Evolutionary conservation across 1,140 invertebrate species (phyloP).

Genomic region (Sminthurides bifidus): DNA sequence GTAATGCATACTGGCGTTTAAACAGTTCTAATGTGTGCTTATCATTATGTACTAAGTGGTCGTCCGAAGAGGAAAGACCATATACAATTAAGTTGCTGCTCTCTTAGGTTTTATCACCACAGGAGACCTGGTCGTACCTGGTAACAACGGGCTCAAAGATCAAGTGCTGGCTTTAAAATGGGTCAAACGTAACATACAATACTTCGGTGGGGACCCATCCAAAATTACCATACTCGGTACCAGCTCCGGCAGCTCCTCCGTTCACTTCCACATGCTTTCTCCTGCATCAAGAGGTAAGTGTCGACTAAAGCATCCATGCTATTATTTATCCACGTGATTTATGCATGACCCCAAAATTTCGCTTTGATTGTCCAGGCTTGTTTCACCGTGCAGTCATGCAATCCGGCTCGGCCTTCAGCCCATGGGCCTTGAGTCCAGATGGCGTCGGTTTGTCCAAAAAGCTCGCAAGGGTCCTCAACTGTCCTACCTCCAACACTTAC

Average conservation of each 20-base stretch:
- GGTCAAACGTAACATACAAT: slow-evolving; percentile 41
- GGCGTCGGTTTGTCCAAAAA: slow-evolving; percentile 6
- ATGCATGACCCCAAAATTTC: neutral
- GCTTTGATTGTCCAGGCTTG: slow-evolving; percentile 6
- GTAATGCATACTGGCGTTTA: slow-evolving; percentile 1
- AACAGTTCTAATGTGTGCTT: neutral
- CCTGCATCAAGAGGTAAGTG: slow-evolving; percentile 27
- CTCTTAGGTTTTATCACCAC: slow-evolving; percentile 34
- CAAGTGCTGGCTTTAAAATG: too few species aligned
- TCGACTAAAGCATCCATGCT: neutral
- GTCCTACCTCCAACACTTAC: slow-evolving; percentile 9
- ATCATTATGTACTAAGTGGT: neutral
- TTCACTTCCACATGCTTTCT: slow-evolving; percentile 23
- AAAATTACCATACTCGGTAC: slow-evolving; percentile 46
- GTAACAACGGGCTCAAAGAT: slow-evolving; percentile 21
- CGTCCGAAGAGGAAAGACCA: neutral
- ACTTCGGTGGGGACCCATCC: slow-evolving; percentile 46
- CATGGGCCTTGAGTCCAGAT: slow-evolving; percentile 17
- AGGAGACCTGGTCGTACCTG: slow-evolving; percentile 34
- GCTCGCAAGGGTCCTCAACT: slow-evolving; percentile 17
- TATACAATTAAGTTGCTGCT: neutral
- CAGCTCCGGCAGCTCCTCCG: neutral
- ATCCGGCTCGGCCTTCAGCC: slow-evolving; percentile 14
- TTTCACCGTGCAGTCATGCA: slow-evolving; percentile 18
- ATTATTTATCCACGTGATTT: neutral